Base-by-base conservation (phyloP, 1,140 invertebrate species). In the Microplitis demolitor region DNA sequence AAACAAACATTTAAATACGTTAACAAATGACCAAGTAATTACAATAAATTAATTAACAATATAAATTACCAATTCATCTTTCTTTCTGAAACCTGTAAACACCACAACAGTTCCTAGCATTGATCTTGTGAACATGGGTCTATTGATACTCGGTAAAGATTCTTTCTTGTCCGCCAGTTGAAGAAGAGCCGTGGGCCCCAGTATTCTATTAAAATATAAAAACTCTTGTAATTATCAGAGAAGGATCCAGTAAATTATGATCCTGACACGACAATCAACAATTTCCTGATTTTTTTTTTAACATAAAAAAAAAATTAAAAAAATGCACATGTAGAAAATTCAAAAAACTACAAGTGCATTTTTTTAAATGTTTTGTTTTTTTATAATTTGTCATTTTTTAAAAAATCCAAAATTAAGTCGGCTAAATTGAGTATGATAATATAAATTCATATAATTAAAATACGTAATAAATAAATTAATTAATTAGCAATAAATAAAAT, bases 81-180 rank as follows among this genome's bases (percentile, higher is more conserved):
- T 94, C 80, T 93, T 92, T 76, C 94, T 89, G 84, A 97, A 96
- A 66, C 96, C 95, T 56, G 95, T 96, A 88, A 97, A 96, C 84
- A 94, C 96, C 76, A 97, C 91, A 81, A 96, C 91, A 24, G 93
- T 90, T 63, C 94, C 93, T 76, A 90, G 89, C 95, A 97, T 97
- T 37, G 94, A 90, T 78, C 93, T 90, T 84, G 93, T 95, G 86
- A 94, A 97, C 78, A 97, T 89, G 69, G 96, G 96, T 66, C 96
- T 89, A 73, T 89, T 89, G 79, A 93, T 93, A 78, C 91, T 90
- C 83, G 90, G 88, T 82, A 92, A 88, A 79, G 90, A 88, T 79
- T 92, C 89, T 72, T 92, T 90, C 86, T 91, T 90, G 81, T 90
- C 87, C 78, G 93, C 90, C 81, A 94, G 84, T 84, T 95, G 92